These are phyloP conservation scores for Sisyra terminalis DNA, from an alignment of 2,888 invertebrate species.

Conservation along the genomic window DNA sequence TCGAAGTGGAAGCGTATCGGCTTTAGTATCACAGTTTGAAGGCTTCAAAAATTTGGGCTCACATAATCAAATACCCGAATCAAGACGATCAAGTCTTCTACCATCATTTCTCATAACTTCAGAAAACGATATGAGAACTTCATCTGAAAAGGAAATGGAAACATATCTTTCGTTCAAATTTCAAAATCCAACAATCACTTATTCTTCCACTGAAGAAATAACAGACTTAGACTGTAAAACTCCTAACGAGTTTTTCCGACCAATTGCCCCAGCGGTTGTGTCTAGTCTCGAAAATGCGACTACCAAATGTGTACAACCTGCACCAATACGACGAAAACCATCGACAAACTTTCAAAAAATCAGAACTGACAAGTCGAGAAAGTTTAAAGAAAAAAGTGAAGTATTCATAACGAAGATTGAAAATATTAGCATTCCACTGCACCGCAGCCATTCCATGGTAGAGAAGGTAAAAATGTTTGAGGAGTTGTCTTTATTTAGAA, in stretches of 20 bases:
- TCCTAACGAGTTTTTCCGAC: slow-evolving; percentile 6
- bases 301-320: slow-evolving; percentile 12
- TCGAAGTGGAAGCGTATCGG: slow-evolving; percentile 12
- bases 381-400: slow-evolving; percentile 5
- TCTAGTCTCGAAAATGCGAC: slow-evolving; percentile 13
- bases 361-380: slow-evolving; percentile 9
- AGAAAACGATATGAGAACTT: slow-evolving; percentile 4
- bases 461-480: slow-evolving; percentile 7
- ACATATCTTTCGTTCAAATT: neutral
- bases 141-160: slow-evolving; percentile 7
- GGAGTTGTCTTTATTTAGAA: slow-evolving; percentile 2
- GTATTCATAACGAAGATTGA: slow-evolving; percentile 2
- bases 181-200: neutral
- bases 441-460: slow-evolving; percentile 4
- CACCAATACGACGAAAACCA: slow-evolving; percentile 11
- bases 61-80: neutral
- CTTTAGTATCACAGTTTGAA: slow-evolving; percentile 13
- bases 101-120: neutral
- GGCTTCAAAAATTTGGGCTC: neutral
- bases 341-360: slow-evolving; percentile 5
- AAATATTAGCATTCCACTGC: slow-evolving; percentile 4
- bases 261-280: slow-evolving; percentile 11
- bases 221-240: neutral
- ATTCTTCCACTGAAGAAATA: neutral
- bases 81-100: neutral